Evolutionary conservation across 2,797 vertebrate genomes (phyloP).

Genomic region (Acestrorhynchus altus): DNA sequence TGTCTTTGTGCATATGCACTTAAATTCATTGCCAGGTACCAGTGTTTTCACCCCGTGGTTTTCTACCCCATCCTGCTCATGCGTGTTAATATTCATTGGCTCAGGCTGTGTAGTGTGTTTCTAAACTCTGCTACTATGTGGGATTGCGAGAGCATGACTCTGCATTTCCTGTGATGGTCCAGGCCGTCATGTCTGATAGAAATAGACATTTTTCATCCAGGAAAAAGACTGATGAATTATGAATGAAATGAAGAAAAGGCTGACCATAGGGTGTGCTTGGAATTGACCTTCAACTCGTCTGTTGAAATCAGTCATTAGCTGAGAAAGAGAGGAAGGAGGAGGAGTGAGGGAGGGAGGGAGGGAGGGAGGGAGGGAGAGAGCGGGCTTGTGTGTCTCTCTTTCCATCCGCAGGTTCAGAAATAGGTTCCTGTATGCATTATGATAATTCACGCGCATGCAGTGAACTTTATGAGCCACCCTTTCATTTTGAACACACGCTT

Average conservation of each 20-base stretch:
- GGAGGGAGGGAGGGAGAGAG: background rate
- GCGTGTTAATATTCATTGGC: constrained; percentile 78
- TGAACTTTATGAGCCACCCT: background rate
- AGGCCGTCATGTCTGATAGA: constrained; percentile 74
- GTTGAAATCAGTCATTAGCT: constrained; percentile 5
- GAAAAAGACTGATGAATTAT: constrained; percentile 51
- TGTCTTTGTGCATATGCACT: constrained; percentile 46
- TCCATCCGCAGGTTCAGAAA: constrained; percentile 11
- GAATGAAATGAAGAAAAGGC: constrained; percentile 37
- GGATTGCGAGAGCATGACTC: constrained; percentile 77
- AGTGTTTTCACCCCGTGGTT: constrained; percentile 63
- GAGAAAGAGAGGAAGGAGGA: background rate
- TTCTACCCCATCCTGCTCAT: constrained; percentile 61
- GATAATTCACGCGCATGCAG: background rate
- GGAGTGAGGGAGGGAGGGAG: background rate
- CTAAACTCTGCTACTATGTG: constrained; percentile 72
- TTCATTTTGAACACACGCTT: constrained; percentile 4
- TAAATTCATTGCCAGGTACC: constrained; percentile 40
- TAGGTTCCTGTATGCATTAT: constrained; percentile 5
- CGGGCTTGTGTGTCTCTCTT: background rate
- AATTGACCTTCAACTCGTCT: constrained; percentile 8
- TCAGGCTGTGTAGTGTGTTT: constrained; percentile 53
- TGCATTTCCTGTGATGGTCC: constrained; percentile 80
- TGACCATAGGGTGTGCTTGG: constrained; percentile 12
- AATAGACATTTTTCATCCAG: constrained; percentile 76